Evolutionary conservation across 2,797 vertebrate genomes (phyloP).

Genomic region (Paratrypauchen microcephalus): DNA sequence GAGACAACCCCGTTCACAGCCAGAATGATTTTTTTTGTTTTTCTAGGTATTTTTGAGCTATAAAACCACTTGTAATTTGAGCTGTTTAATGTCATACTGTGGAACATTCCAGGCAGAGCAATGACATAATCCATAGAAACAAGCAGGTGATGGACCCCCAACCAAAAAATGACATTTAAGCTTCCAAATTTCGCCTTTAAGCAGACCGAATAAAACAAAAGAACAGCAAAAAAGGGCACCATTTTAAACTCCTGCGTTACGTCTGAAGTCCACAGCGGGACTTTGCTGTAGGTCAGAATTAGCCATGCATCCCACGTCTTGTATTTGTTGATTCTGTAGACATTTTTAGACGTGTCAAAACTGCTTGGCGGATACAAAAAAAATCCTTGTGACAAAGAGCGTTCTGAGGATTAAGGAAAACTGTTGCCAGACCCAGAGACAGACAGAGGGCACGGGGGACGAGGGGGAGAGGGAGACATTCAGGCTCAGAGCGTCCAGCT

Average conservation of each 20-base stretch:
- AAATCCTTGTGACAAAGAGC: slow-evolving; percentile 7
- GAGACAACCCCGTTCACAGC: too few relatives aligned
- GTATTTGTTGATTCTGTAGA: neutral
- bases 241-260: neutral
- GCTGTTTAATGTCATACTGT: too few relatives aligned
- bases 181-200: neutral
- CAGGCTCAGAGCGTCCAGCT: slow-evolving; percentile 53
- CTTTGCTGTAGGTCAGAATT: neutral
- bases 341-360: slow-evolving; percentile 6
- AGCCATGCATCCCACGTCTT: neutral
- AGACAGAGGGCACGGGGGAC: slow-evolving; percentile 35
- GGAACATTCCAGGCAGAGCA: too few relatives aligned
- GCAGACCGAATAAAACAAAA: neutral
- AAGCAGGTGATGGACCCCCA: too few relatives aligned
- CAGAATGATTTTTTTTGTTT: too few relatives aligned
- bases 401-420: slow-evolving; percentile 24
- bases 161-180: too few relatives aligned
- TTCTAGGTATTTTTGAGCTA: too few relatives aligned
- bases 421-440: slow-evolving; percentile 23
- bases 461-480: slow-evolving; percentile 28
- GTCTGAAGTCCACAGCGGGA: neutral
- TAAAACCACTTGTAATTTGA: too few relatives aligned
- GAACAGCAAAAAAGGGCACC: neutral
- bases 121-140: too few relatives aligned
- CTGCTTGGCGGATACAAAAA: neutral